Conservation (phyloP, 2,797 vertebrate species). For the Cyclopterus lumpus region DNA sequence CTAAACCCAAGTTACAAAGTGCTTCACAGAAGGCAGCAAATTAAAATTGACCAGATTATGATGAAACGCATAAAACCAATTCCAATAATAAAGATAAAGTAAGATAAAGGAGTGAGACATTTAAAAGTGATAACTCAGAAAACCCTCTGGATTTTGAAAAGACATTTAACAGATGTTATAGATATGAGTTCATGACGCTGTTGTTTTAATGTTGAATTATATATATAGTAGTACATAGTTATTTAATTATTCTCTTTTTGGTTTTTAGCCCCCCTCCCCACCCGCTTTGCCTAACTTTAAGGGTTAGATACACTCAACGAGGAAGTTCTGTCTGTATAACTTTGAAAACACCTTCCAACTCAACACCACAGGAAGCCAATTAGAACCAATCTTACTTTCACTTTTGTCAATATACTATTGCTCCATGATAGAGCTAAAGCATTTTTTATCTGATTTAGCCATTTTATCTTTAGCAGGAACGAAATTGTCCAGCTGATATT, state of each 20-base stretch:
- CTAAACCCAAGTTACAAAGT: neutral
- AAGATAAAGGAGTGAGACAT: neutral
- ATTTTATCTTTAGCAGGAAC: neutral
- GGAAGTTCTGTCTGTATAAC: slow-evolving; percentile 93
- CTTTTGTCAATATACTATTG: neutral
- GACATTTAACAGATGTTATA: neutral
- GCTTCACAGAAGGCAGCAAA: neutral
- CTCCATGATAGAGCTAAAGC: neutral
- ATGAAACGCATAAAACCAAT: neutral
- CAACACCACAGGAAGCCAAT: slow-evolving; percentile 75
- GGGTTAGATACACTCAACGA: slow-evolving; percentile 92
- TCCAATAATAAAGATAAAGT: neutral
- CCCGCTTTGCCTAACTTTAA: slow-evolving; percentile 76
- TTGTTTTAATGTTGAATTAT: neutral
- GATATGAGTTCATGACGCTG: neutral
- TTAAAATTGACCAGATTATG: neutral
- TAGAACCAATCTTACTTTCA: neutral
- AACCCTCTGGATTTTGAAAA: no score
- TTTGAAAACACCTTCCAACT: slow-evolving; percentile 87
- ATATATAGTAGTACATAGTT: neutral
- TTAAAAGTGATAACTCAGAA: neutral
- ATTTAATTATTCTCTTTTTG: neutral
- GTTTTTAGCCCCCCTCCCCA: slow-evolving; percentile 68
- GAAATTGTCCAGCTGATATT: neutral
- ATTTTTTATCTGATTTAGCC: neutral